These are phyloP conservation scores for Arnoldichthys spilopterus DNA, from an alignment of 2,797 vertebrate species.

Conservation along the genomic window DNA sequence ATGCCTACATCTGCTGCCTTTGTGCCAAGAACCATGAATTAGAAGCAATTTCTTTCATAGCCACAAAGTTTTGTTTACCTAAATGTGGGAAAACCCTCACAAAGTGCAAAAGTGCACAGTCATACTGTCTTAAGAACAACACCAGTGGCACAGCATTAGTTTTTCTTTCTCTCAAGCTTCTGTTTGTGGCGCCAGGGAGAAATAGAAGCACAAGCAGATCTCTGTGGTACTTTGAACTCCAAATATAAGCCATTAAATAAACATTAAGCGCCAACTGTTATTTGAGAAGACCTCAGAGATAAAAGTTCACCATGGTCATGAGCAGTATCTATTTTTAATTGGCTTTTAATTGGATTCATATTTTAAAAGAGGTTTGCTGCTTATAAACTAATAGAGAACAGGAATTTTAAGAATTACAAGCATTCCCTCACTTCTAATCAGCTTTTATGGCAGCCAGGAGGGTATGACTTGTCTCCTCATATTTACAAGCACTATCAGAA, in stretches of 20 bases:
- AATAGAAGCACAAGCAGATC: constrained; percentile 41
- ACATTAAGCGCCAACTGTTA: constrained; percentile 61
- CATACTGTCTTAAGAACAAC: not conserved
- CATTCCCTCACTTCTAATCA: constrained; percentile 37
- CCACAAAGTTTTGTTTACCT: not conserved
- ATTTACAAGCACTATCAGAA: constrained; percentile 38
- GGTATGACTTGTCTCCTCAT: constrained; percentile 37
- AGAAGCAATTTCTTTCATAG: not conserved
- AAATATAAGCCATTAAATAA: constrained; percentile 62
- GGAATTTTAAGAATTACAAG: constrained; percentile 41
- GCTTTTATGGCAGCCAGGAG: constrained; percentile 42
- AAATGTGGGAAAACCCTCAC: not conserved
- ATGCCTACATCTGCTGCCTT: not conserved
- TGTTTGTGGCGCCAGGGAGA: constrained; percentile 23
- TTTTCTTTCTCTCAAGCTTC: constrained; percentile 11
- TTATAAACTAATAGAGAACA: constrained; percentile 46
- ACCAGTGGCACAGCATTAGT: not conserved
- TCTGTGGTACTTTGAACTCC: constrained; percentile 54
- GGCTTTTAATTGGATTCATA: constrained; percentile 60
- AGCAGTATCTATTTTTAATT: constrained; percentile 59
- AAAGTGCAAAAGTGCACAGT: not conserved
- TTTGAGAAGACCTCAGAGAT: constrained; percentile 50
- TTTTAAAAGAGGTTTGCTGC: constrained; percentile 46
- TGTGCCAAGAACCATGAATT: not conserved
- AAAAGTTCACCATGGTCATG: constrained; percentile 53